A percentile compares a stretch with the other conserved stretches of the same genome.
phyloP scores from a whole-genome alignment of 2,888 invertebrate genomes.

The Apodemia mormo region DNA sequence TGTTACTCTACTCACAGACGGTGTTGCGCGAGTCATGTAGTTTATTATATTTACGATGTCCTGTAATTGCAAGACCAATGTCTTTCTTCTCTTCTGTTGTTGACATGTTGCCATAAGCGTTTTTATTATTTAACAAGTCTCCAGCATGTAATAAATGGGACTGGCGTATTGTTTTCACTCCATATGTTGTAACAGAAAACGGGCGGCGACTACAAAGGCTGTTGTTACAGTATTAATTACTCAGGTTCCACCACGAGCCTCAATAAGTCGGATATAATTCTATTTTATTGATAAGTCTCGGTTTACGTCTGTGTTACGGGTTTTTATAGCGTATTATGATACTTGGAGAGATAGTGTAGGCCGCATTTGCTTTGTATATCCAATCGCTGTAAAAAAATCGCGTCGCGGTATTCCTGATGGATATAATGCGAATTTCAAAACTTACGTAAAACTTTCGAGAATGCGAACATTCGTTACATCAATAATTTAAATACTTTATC shows the following conservation, averaged over 20 bases:
- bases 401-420: too few relatives aligned
- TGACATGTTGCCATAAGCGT: too few relatives aligned
- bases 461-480: too few relatives aligned
- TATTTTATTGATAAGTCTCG: constrained; percentile 13
- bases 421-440: too few relatives aligned
- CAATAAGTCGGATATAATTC: constrained; percentile 6
- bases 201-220: constrained; percentile 4
- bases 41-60: too few relatives aligned
- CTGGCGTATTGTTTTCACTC: background rate
- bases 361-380: background rate
- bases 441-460: too few relatives aligned
- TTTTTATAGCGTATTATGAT: constrained; percentile 13
- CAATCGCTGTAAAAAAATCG: background rate
- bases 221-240: constrained; percentile 14
- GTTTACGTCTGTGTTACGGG: constrained; percentile 11
- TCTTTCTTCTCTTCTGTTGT: too few relatives aligned
- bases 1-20: too few relatives aligned
- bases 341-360: constrained; percentile 3
- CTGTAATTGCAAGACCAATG: too few relatives aligned
- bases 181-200: background rate
- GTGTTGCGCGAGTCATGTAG: too few relatives aligned
- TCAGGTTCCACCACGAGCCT: constrained; percentile 1
- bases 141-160: background rate
- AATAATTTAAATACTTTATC: too few relatives aligned
- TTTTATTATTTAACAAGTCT: background rate